Percentiles rank a stretch among this genome's conserved stretches.
Conservation (phyloP, 1,140 invertebrate genomes). For the Leptinotarsa undecemlineata region DNA sequence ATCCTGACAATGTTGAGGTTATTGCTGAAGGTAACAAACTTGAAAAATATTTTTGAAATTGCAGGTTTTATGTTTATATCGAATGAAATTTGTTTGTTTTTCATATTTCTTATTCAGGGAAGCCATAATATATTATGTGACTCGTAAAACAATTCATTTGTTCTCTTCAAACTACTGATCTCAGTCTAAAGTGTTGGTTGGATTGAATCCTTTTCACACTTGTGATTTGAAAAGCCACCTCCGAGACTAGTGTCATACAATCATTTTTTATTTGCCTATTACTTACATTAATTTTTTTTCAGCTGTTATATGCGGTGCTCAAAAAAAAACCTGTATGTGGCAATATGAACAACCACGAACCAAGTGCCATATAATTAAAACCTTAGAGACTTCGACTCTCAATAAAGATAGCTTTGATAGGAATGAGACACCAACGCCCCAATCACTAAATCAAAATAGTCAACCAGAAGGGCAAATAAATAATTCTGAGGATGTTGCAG, state of each 20-base stretch:
- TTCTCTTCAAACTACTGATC: background rate
- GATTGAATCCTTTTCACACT: background rate
- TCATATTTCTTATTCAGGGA: background rate
- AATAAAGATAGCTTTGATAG: background rate
- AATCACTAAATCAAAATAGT: background rate
- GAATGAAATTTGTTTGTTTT: background rate
- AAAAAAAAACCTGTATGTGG: background rate
- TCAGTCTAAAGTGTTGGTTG: slow-evolving; percentile 4
- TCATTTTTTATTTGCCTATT: background rate
- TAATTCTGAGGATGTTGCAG: background rate
- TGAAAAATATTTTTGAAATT: background rate
- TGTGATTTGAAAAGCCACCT: background rate
- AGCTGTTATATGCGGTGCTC: background rate
- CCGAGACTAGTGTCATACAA: background rate
- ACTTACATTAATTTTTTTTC: background rate
- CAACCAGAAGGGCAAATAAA: background rate
- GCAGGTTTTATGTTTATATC: background rate
- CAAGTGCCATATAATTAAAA: background rate
- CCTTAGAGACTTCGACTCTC: background rate
- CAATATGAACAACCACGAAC: background rate
- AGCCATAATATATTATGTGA: background rate
- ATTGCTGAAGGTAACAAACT: background rate
- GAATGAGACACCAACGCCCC: background rate
- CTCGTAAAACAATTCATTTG: background rate
- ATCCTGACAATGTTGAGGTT: background rate